These are phyloP conservation scores for Dunckerocampus dactyliophorus DNA, from an alignment of 2,113 vertebrate species.

Conservation along the genomic window DNA sequence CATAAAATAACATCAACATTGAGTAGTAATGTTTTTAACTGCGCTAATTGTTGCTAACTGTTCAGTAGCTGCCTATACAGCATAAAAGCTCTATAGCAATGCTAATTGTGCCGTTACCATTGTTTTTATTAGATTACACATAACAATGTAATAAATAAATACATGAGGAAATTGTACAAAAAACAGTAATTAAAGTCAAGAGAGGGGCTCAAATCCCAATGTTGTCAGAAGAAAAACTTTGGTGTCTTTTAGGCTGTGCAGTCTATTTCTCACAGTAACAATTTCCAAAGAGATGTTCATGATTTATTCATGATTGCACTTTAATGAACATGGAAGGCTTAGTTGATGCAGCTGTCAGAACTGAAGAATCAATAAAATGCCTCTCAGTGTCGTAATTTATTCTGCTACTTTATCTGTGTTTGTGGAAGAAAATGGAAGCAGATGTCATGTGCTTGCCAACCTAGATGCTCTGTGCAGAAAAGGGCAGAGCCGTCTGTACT, in stretches of 20 bases:
- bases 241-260: background rate
- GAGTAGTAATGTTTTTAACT: no score
- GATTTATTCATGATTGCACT: conserved; percentile 1
- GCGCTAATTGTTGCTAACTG: background rate
- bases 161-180: no score
- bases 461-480: no score
- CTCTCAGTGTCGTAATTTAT: conserved; percentile 18
- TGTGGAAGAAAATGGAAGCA: conserved; percentile 17
- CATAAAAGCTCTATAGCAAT: background rate
- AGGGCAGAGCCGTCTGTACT: no score
- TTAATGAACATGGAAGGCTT: background rate
- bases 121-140: no score
- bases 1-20: background rate
- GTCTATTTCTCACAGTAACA: background rate
- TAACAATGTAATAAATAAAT: no score
- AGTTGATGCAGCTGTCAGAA: conserved; percentile 12
- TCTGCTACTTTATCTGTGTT: conserved; percentile 27
- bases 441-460: conserved; percentile 10
- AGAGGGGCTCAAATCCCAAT: no score
- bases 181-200: no score
- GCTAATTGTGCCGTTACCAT: background rate
- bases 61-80: background rate
- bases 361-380: conserved; percentile 31
- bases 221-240: background rate
- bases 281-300: conserved; percentile 8